A percentile compares a stretch with the other conserved stretches of the same genome.
phyloP scores from a whole-genome alignment of 2,797 vertebrate genomes.

The Aeoliscus strigatus region DNA sequence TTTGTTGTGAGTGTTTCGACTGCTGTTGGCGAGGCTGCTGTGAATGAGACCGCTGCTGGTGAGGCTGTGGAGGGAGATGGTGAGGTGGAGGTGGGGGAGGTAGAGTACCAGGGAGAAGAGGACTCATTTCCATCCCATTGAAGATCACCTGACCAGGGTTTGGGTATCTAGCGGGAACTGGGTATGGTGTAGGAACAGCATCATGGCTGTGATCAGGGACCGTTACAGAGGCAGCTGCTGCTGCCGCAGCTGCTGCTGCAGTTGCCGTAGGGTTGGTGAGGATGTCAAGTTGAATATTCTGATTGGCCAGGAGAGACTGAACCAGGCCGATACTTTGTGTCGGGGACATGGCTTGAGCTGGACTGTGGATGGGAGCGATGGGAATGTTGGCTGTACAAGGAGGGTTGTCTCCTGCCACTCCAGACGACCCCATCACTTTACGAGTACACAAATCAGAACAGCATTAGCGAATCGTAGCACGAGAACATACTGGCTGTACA shows the following conservation, averaged over 20 bases:
- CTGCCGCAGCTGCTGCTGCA: conserved; percentile 62
- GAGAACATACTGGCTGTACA: background rate
- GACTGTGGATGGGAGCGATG: conserved; percentile 97
- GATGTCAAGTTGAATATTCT: conserved; percentile 96
- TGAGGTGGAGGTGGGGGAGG: conserved; percentile 75
- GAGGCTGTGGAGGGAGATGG: conserved; percentile 74
- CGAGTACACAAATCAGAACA: conserved; percentile 25
- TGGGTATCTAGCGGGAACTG: conserved; percentile 79
- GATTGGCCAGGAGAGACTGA: conserved; percentile 95
- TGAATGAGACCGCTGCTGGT: conserved; percentile 61
- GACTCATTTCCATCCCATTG: conserved; percentile 81
- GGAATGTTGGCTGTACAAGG: conserved; percentile 97
- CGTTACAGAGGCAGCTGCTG: conserved; percentile 57
- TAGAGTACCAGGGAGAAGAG: conserved; percentile 72
- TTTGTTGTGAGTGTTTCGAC: conserved; percentile 57
- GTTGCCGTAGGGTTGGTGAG: conserved; percentile 86
- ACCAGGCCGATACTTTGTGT: conserved; percentile 97
- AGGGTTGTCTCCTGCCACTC: conserved; percentile 89
- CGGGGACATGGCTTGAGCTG: conserved; percentile 96
- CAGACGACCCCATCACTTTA: conserved; percentile 88
- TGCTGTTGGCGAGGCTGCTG: conserved; percentile 67
- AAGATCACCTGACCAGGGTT: conserved; percentile 87
- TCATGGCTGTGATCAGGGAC: conserved; percentile 75
- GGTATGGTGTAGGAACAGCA: conserved; percentile 73
- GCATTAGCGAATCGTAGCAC: background rate